Evolutionary conservation across 2,113 vertebrate genomes (phyloP).

Genomic region (Rhabdomys dilectus): DNA sequence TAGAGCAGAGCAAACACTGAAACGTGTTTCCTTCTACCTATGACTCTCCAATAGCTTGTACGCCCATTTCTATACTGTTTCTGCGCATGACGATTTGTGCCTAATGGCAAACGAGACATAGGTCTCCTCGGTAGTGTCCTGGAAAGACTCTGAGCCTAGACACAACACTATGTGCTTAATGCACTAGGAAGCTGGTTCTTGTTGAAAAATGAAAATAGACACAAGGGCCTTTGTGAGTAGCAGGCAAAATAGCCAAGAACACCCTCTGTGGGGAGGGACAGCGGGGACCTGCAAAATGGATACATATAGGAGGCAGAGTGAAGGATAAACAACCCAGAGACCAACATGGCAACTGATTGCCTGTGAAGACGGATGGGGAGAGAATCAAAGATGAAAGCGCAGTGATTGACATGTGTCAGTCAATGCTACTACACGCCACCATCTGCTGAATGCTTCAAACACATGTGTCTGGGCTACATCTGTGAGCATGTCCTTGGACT

Average conservation of each 20-base stretch:
- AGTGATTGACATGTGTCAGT: background rate
- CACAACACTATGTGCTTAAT: background rate
- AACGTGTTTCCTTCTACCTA: background rate
- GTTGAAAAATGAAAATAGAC: background rate
- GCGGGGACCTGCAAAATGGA: too few species aligned
- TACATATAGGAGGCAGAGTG: background rate
- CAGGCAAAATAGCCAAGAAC: background rate
- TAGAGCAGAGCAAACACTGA: background rate
- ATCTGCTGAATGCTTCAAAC: accelerated
- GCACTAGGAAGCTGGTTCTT: background rate
- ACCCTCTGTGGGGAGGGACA: background rate
- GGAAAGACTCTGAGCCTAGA: background rate
- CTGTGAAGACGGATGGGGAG: background rate
- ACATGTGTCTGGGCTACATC: background rate
- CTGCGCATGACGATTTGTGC: background rate
- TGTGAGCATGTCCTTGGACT: accelerated
- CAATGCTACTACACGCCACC: background rate
- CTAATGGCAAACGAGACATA: background rate
- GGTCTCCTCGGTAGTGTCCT: background rate
- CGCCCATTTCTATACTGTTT: background rate
- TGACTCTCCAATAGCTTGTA: background rate
- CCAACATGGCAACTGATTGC: background rate
- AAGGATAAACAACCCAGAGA: background rate
- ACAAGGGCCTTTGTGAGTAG: background rate
- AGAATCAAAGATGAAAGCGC: background rate